Conservation (phyloP, 1,140 invertebrate species). For the Phymastichus coffea region DNA sequence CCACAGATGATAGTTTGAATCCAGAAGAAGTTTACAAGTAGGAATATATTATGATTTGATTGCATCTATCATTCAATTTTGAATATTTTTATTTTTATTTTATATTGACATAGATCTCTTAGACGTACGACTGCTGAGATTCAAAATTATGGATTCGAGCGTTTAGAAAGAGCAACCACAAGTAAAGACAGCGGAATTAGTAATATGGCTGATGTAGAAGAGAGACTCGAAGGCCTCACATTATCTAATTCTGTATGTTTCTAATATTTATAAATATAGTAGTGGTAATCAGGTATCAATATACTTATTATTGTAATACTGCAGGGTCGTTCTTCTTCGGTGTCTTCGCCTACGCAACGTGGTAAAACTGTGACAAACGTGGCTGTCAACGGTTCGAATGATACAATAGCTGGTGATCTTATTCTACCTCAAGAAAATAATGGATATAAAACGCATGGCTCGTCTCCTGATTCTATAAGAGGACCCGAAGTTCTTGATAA, state of each 20-base stretch:
- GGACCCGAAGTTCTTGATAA: conserved; percentile 52
- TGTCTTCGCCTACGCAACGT: conserved; percentile 55
- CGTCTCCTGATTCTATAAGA: conserved; percentile 44
- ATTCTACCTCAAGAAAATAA: conserved; percentile 55
- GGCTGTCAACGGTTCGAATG: conserved; percentile 52
- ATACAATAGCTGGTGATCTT: conserved; percentile 52
- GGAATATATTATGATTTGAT: conserved; percentile 1
- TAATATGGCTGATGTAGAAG: conserved; percentile 71
- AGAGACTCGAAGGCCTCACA: conserved; percentile 59
- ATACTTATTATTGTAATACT: not conserved
- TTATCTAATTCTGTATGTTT: conserved; percentile 50
- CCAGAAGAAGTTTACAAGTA: conserved; percentile 83
- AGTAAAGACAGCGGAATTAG: conserved; percentile 88
- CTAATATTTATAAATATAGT: conserved; percentile 1
- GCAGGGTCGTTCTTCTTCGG: conserved; percentile 54
- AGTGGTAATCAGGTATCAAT: no score
- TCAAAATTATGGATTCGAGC: conserved; percentile 80
- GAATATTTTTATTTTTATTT: conserved; percentile 14
- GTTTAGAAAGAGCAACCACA: conserved; percentile 74
- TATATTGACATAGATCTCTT: conserved; percentile 62
- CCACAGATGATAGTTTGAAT: conserved; percentile 70
- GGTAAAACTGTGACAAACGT: conserved; percentile 46
- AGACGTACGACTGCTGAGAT: conserved; percentile 91
- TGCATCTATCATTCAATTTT: not conserved
- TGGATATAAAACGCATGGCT: conserved; percentile 51